Percentiles rank a stretch among this genome's conserved stretches.
Evolutionary conservation across 2,888 invertebrate species (phyloP).

Genomic region (Therioaphis trifolii): DNA sequence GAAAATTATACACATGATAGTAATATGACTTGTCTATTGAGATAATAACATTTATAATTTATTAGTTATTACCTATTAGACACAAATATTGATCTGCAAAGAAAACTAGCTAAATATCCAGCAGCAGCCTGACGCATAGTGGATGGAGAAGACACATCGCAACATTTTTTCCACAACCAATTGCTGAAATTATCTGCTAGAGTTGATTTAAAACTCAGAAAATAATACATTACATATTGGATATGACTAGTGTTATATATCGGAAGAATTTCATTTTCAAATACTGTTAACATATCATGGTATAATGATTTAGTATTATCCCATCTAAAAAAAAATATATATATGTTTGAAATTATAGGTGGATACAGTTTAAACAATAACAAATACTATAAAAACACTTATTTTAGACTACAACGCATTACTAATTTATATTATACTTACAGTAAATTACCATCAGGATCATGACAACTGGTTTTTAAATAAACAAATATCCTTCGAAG

Average conservation of each 20-base stretch:
- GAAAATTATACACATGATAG: too few species aligned
- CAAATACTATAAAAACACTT: too few species aligned
- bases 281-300: constrained; percentile 69
- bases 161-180: constrained; percentile 80
- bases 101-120: constrained; percentile 80
- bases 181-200: constrained; percentile 77
- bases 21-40: neutral
- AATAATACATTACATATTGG: constrained; percentile 81
- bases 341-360: too few species aligned
- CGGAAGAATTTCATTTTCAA: constrained; percentile 84
- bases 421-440: constrained; percentile 68
- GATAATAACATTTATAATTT: neutral
- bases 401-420: neutral
- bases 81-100: constrained; percentile 77
- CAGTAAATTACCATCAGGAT: constrained; percentile 68
- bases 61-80: constrained; percentile 73
- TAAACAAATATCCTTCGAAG: constrained; percentile 80
- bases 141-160: constrained; percentile 75
- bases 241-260: constrained; percentile 85
- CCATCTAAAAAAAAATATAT: constrained; percentile 70
- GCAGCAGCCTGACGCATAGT: constrained; percentile 78
- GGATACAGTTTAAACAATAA: neutral
- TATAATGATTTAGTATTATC: constrained; percentile 75
- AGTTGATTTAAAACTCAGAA: constrained; percentile 76
- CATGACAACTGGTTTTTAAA: constrained; percentile 74